Percentiles rank a stretch among this genome's conserved stretches.
These are phyloP conservation scores for Drosophila paranaensis DNA, from an alignment of 2,888 invertebrate species.

Conservation along the genomic window DNA sequence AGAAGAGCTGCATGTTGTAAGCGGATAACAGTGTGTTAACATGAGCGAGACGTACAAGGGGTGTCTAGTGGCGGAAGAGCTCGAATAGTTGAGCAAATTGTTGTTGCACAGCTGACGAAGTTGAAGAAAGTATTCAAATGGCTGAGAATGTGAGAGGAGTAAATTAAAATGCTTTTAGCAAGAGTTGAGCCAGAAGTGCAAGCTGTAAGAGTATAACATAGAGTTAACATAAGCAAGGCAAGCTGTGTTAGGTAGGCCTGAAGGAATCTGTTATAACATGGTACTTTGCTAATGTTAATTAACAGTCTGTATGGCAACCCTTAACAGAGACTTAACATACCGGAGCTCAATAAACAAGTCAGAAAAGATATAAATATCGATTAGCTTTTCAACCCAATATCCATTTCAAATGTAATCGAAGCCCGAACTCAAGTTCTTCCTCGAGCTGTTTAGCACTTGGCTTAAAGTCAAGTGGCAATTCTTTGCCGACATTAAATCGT, in stretches of 20 bases:
- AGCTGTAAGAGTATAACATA: constrained; percentile 4
- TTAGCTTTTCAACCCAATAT: background rate
- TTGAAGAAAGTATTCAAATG: constrained; percentile 7
- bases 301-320: background rate
- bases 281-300: background rate
- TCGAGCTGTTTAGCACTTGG: background rate
- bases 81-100: constrained; percentile 3
- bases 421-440: too few relatives aligned
- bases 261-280: background rate
- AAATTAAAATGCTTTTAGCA: background rate
- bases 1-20: background rate
- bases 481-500: background rate
- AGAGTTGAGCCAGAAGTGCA: background rate
- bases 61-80: background rate
- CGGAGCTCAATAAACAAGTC: too few relatives aligned
- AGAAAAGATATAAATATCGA: background rate
- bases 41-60: background rate
- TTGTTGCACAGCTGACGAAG: background rate
- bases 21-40: constrained; percentile 10
- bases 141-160: background rate
- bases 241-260: background rate
- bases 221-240: background rate
- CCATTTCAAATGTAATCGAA: background rate
- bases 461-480: constrained; percentile 7
- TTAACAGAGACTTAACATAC: background rate